Evolutionary conservation across 2,113 vertebrate species (phyloP).

Genomic region (Oreotrochilus melanogaster): DNA sequence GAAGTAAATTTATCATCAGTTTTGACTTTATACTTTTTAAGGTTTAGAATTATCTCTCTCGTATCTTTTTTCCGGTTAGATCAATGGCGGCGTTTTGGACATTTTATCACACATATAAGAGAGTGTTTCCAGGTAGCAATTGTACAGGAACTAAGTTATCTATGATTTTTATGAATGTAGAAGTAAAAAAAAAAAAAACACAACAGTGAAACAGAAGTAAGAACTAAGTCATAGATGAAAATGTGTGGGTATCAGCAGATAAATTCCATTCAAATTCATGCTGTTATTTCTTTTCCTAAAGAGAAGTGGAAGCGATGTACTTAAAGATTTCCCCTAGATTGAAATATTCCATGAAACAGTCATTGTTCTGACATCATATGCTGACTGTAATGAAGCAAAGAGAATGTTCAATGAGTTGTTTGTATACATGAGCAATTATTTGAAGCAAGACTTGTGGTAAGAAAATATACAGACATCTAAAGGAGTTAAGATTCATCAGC

Average conservation of each 20-base stretch:
- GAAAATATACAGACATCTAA: neutral
- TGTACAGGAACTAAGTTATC: neutral
- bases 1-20: neutral
- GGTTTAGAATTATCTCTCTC: neutral
- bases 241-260: neutral
- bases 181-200: neutral
- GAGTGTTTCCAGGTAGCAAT: neutral
- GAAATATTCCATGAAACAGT: neutral
- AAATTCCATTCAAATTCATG: neutral
- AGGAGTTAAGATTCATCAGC: neutral
- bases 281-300: neutral
- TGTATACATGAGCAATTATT: neutral
- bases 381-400: neutral
- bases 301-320: neutral
- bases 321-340: neutral
- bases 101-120: neutral
- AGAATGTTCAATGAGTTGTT: neutral
- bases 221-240: neutral
- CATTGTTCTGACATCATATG: neutral
- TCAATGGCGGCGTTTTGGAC: neutral
- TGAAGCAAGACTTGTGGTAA: neutral
- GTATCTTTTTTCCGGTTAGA: slow-evolving; percentile 7
- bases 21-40: neutral
- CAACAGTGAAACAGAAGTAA: neutral
- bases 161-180: neutral